Base-by-base conservation (phyloP, 2,888 invertebrate genomes). In the Blomia tropicalis region DNA sequence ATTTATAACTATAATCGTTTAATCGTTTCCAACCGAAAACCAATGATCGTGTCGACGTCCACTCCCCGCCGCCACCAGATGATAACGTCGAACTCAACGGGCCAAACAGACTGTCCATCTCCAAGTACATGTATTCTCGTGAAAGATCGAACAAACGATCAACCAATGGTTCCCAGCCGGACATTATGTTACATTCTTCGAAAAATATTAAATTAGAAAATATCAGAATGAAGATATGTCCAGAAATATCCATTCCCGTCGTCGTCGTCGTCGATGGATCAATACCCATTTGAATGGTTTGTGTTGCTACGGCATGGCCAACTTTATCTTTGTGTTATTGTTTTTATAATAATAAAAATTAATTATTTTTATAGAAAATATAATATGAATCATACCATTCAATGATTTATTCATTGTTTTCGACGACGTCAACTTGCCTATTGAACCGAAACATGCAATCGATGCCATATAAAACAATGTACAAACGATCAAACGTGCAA, bases 191-290 rank as follows among this genome's bases (percentile, higher is more conserved):
- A 54, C 60, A 51, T 30, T 65, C 65, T 44, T 63, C 63, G 22
- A 64, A 31, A 5, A 65, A 32, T n/a, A 64, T 58, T 25, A 65
- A 31, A 31, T 60, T 60, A 2, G 62, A 64, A 19, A 62, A 65
- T 7, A 65, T 30, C 4, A 65, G 30, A 19, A 65, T 29, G 59
- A 62, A 65, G 23, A 62, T 62, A 30, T 65, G 65, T 5, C 65
- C 65, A 31, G 60, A 60, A 23, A 65, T 65, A 47, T 65, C 65
- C 25, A 64, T 60, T 22, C 65, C 65, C 2, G 58, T 19, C n/a
- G n/a, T n/a, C n/a, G n/a, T n/a, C 2, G 53, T n/a, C 56, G 5
- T 41, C n/a, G n/a, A n/a, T n/a, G n/a, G n/a, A n/a, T n/a, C n/a
- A n/a, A n/a, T n/a, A n/a, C n/a, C n/a, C n/a, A n/a, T n/a, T n/a